phyloP scores from a whole-genome alignment of 2,113 vertebrate genomes.

The Zingel zingel region DNA sequence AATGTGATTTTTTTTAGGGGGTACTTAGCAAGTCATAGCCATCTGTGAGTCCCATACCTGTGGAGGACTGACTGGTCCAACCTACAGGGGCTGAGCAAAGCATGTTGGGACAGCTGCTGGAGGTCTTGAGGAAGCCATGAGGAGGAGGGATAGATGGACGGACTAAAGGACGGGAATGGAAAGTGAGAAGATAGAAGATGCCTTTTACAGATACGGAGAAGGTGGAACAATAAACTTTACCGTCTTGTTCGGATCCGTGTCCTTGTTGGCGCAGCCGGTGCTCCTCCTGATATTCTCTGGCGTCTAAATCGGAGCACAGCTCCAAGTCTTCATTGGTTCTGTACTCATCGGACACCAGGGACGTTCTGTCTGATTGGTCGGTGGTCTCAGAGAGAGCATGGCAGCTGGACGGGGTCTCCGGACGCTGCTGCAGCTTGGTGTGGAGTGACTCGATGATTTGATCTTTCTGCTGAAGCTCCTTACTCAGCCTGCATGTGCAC shows the following conservation, averaged over 20 bases:
- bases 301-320: conserved; percentile 88
- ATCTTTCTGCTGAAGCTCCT: conserved; percentile 92
- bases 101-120: conserved; percentile 81
- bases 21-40: conserved; percentile 11
- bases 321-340: conserved; percentile 89
- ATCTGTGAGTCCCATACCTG: conserved; percentile 63
- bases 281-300: conserved; percentile 86
- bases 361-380: conserved; percentile 89
- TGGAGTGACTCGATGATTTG: conserved; percentile 92
- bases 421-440: conserved; percentile 88
- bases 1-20: background rate
- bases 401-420: conserved; percentile 89
- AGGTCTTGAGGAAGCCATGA: conserved; percentile 79
- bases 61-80: conserved; percentile 56
- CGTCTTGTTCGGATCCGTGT: conserved; percentile 64
- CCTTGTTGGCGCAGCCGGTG: conserved; percentile 54
- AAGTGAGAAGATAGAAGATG: conserved; percentile 54
- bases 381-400: conserved; percentile 88
- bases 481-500: conserved; percentile 85
- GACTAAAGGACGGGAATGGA: conserved; percentile 73
- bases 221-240: conserved; percentile 26
- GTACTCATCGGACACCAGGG: conserved; percentile 87
- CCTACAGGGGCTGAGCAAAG: conserved; percentile 76
- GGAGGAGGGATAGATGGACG: conserved; percentile 68
- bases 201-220: background rate